Evolutionary conservation across 2,797 vertebrate species (phyloP).

Genomic region (Hydrophis major): DNA sequence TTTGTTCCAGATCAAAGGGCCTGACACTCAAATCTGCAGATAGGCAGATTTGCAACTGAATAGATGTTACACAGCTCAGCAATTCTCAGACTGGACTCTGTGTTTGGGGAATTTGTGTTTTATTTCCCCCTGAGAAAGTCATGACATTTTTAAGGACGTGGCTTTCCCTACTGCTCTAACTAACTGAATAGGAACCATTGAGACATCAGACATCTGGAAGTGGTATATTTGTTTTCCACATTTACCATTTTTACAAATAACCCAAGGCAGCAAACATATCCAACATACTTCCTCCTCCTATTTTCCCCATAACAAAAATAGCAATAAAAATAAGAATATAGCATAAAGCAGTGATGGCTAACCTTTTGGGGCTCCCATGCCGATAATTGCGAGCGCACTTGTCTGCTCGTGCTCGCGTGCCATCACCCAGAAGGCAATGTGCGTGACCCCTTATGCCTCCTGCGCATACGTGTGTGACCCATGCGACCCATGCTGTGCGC

Average conservation of each 20-base stretch:
- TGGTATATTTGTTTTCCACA: not conserved
- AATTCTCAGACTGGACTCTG: not conserved
- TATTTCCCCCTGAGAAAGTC: not conserved
- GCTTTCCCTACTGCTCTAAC: not conserved
- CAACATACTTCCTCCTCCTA: not conserved
- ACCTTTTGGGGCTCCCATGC: too few species aligned
- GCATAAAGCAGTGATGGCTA: too few species aligned
- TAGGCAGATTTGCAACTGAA: not conserved
- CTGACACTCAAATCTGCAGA: not conserved
- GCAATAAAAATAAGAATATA: not conserved
- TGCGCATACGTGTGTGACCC: too few species aligned
- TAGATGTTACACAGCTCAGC: not conserved
- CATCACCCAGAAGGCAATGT: too few species aligned
- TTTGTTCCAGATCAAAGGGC: not conserved
- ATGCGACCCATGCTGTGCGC: fast-evolving
- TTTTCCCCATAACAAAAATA: not conserved
- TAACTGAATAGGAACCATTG: not conserved
- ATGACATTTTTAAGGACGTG: not conserved
- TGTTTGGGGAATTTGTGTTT: not conserved
- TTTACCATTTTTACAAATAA: not conserved
- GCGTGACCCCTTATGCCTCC: too few species aligned
- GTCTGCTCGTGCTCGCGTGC: too few species aligned
- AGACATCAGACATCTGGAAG: not conserved
- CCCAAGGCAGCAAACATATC: not conserved
- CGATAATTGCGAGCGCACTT: too few species aligned